These are phyloP conservation scores for Hirtodrosophila cameraria DNA, from an alignment of 2,888 invertebrate genomes.

Conservation along the genomic window DNA sequence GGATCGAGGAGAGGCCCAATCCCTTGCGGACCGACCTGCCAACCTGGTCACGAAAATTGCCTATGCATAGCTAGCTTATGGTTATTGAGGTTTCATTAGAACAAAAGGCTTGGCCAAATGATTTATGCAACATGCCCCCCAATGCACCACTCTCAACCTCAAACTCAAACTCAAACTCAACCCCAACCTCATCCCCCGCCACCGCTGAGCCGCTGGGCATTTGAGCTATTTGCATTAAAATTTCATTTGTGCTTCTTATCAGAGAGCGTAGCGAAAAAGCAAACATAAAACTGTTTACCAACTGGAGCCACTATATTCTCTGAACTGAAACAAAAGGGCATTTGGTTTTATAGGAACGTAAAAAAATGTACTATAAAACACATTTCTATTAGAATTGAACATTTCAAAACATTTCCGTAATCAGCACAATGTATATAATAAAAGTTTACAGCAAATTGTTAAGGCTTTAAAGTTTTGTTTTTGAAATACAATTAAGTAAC, in stretches of 20 bases:
- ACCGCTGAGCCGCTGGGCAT: conserved; percentile 38
- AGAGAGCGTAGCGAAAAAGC: conserved; percentile 22
- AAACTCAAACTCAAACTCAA: too few relatives aligned
- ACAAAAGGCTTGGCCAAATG: conserved; percentile 64
- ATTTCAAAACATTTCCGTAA: neutral
- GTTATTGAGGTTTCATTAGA: conserved; percentile 55
- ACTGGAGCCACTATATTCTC: conserved; percentile 18
- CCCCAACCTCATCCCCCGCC: neutral
- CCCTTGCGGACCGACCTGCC: conserved; percentile 13
- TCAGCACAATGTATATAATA: neutral
- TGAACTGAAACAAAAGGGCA: neutral
- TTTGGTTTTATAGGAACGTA: conserved; percentile 2
- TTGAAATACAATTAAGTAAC: too few relatives aligned
- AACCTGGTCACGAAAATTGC: conserved; percentile 52
- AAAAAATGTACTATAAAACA: conserved; percentile 4
- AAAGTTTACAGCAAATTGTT: neutral
- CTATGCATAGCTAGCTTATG: conserved; percentile 35
- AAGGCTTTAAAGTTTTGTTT: too few relatives aligned
- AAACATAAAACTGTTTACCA: conserved; percentile 34
- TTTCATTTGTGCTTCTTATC: conserved; percentile 60
- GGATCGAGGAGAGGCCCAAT: neutral
- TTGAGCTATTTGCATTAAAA: conserved; percentile 70
- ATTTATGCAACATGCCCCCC: conserved; percentile 60
- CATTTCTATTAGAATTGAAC: too few relatives aligned
- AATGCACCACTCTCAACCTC: conserved; percentile 7